Base-by-base conservation (phyloP, 2,113 vertebrate species). In the Bubalus kerabau region DNA sequence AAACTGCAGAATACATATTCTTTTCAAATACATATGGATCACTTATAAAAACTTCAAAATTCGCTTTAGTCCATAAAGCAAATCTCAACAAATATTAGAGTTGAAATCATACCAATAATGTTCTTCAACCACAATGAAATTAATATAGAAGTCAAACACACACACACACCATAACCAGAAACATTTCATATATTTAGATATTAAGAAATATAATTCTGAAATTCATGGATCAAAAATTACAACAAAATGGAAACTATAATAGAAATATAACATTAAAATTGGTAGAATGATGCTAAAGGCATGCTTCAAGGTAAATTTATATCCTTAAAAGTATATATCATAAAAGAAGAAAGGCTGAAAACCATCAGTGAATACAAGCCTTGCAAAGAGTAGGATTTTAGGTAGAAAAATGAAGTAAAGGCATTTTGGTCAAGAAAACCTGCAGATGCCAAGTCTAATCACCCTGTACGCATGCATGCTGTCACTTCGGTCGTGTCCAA, bases 181-280 rank as follows among this genome's bases (percentile, higher is more conserved):
- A 87, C 84, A 23, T 52, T 88, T 86, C 46, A 52, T 32, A 46
- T 57, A 76, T 96, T 90, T 92, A 5, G 26, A 92, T 87, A 90
- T 76, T 92, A 64, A 83, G 40, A 97, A 86, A 80, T 78, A 93
- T 8, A 54, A 36, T 90, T 93, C 82, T 82, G 52, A 90, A 81
- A 95, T 64, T 0, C 8, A 67, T 43, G 26, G 46, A 88, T 85
- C 10, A 64, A 95, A 89, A 15, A 56, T n/a, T 40, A 19, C 13
- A 84, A 40, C 2, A 67, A 90, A 94, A 90, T 83, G 17, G 40
- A 76, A 97, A 76, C 59, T 2, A 88, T 43, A 94, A 82, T 82
- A 40, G 87, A 95, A 82, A 90, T 28, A 78, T 40, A 52, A 71
- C 28, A 59, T 56, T 40, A 82, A 86, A 90, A 92, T 67, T 46